These are phyloP conservation scores for Rhincodon typus DNA, from an alignment of 2,797 vertebrate genomes.

Conservation along the genomic window DNA sequence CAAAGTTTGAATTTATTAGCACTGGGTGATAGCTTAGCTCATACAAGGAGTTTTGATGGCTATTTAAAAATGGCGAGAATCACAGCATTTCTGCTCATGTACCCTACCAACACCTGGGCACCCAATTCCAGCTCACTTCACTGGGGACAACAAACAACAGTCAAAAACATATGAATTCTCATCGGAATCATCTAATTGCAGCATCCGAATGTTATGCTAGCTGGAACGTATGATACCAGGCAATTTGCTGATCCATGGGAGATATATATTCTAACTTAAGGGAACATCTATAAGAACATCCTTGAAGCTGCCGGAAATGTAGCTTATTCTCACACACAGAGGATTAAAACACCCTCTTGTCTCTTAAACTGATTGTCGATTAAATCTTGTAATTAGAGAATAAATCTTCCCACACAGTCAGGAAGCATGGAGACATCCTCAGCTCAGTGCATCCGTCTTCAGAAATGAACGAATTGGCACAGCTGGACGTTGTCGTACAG, in stretches of 20 bases:
- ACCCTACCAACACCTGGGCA: background rate
- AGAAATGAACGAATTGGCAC: background rate
- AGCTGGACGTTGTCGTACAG: background rate
- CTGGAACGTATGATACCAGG: background rate
- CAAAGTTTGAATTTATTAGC: background rate
- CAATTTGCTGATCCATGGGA: background rate
- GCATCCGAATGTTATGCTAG: background rate
- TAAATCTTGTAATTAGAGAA: conserved; percentile 15
- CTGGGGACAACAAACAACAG: background rate
- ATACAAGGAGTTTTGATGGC: background rate
- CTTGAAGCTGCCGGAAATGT: background rate
- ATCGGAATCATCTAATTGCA: background rate
- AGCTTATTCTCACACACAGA: background rate
- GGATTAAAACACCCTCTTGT: background rate
- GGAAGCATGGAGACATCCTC: background rate
- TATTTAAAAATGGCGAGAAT: background rate
- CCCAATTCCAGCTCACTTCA: background rate
- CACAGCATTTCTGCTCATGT: background rate
- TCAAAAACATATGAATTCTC: background rate
- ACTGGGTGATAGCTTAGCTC: background rate
- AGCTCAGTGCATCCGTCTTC: background rate
- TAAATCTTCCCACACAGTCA: background rate
- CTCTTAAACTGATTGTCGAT: background rate
- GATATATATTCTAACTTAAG: background rate
- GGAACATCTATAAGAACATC: background rate